A percentile compares a stretch with the other conserved stretches of the same genome.
phyloP scores from a whole-genome alignment of 2,113 vertebrate genomes.

The Podarcis muralis region DNA sequence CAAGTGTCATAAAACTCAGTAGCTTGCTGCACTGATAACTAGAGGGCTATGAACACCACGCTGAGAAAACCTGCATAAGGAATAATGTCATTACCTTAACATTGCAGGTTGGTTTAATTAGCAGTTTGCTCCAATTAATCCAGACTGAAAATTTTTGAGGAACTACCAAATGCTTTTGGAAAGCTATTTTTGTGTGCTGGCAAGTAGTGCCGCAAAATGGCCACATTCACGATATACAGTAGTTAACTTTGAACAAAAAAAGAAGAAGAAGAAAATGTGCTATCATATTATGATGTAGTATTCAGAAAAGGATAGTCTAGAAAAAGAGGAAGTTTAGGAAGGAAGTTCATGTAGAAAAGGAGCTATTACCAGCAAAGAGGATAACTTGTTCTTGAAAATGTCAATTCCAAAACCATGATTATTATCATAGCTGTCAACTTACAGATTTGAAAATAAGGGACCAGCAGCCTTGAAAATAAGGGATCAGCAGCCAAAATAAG shows the following conservation, averaged over 20 bases:
- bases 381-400: background rate
- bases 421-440: too few species aligned
- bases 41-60: slow-evolving; percentile 41
- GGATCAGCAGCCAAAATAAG: too few species aligned
- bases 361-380: background rate
- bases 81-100: slow-evolving; percentile 57
- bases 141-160: slow-evolving; percentile 51
- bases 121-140: slow-evolving; percentile 67
- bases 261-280: too few species aligned
- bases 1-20: slow-evolving; percentile 46
- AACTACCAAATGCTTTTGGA: slow-evolving; percentile 49
- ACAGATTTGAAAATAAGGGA: too few species aligned
- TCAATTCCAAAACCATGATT: background rate
- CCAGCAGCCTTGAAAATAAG: too few species aligned
- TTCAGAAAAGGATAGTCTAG: background rate
- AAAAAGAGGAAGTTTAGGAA: background rate
- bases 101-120: slow-evolving; percentile 62
- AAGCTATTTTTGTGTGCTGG: slow-evolving; percentile 17
- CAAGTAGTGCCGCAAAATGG: slow-evolving; percentile 24
- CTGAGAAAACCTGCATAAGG: slow-evolving; percentile 58
- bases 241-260: background rate
- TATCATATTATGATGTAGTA: slow-evolving; percentile 3
- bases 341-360: background rate
- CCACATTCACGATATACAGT: background rate
- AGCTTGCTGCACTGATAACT: slow-evolving; percentile 56